Percentiles rank a stretch among this genome's conserved stretches.
Conservation (phyloP, 2,797 vertebrate genomes). For the Smutsia temminckii region DNA sequence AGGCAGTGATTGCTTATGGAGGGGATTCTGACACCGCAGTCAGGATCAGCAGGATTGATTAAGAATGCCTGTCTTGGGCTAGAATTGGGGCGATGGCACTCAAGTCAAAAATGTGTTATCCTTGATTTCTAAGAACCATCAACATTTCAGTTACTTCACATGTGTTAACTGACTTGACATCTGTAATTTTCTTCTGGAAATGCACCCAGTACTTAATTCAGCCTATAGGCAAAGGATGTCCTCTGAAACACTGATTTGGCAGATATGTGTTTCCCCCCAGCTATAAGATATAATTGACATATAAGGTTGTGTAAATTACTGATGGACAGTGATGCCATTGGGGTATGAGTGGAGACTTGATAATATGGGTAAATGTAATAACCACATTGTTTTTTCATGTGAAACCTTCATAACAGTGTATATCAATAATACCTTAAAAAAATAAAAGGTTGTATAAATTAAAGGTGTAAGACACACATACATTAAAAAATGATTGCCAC, state of each 20-base stretch:
- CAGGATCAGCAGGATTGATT: neutral
- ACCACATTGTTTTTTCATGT: no score
- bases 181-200: neutral
- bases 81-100: no score
- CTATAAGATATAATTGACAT: neutral
- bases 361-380: no score
- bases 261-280: fast-evolving
- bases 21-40: neutral
- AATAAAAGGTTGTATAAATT: neutral
- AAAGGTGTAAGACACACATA: neutral
- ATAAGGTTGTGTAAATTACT: neutral
- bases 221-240: neutral
- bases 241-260: neutral
- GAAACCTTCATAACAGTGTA: no score
- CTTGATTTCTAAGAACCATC: neutral
- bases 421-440: no score
- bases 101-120: neutral
- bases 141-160: neutral
- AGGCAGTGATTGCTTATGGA: no score
- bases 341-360: no score
- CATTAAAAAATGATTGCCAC: neutral
- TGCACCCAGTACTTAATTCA: neutral
- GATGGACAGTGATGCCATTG: no score
- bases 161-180: neutral
- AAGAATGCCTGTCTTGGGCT: neutral